Conservation (phyloP, 2,888 invertebrate genomes). For the Microctonus hyperodae region DNA sequence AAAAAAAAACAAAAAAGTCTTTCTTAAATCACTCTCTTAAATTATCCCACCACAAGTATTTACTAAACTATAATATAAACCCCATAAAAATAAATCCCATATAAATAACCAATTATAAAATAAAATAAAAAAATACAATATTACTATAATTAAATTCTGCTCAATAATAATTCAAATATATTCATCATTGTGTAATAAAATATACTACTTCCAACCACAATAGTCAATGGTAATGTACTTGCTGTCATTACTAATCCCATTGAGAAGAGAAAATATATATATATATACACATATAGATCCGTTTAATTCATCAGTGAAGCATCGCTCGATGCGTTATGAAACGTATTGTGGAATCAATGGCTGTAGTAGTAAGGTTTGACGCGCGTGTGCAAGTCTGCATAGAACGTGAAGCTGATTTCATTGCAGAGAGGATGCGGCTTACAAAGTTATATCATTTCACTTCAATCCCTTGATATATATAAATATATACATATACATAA, state of each 20-base stretch:
- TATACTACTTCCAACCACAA: background rate
- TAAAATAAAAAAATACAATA: too few relatives aligned
- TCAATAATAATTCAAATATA: background rate
- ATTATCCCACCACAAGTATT: too few relatives aligned
- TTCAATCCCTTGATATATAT: too few relatives aligned
- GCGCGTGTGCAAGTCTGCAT: background rate
- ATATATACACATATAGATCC: background rate
- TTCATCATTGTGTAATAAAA: background rate
- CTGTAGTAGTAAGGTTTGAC: background rate
- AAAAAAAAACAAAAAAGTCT: too few relatives aligned
- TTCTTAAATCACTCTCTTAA: too few relatives aligned
- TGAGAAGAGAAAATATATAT: background rate
- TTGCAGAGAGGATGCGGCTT: constrained; percentile 1
- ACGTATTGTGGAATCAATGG: constrained; percentile 19
- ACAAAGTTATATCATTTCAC: constrained; percentile 9
- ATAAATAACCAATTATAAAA: too few relatives aligned
- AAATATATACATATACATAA: too few relatives aligned
- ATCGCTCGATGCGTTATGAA: background rate
- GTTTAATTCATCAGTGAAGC: constrained; percentile 25
- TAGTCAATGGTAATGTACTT: background rate
- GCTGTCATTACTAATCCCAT: background rate
- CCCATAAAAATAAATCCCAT: too few relatives aligned
- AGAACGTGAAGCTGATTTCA: background rate
- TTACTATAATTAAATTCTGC: background rate
- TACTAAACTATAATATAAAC: too few relatives aligned